Evolutionary conservation across 1,140 invertebrate genomes (phyloP).

Genomic region (Anastrepha ludens): DNA sequence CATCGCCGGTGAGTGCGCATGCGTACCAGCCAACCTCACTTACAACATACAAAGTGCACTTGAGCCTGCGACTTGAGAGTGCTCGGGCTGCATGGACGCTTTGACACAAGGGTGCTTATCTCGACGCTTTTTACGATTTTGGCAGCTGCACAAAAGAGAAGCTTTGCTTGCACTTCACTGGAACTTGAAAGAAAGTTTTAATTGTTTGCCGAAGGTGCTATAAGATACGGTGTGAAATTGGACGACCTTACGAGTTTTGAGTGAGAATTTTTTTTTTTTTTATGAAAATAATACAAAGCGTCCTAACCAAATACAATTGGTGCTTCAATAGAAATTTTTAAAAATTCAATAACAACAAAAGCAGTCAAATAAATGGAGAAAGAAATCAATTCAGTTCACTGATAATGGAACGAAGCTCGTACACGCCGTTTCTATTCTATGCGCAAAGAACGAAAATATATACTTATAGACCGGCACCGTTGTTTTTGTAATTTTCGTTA

Average conservation of each 20-base stretch:
- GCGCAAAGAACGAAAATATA: too few relatives aligned
- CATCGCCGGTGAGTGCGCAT: background rate
- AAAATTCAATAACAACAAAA: background rate
- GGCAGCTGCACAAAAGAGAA: background rate
- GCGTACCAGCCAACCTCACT: background rate
- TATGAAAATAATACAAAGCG: too few relatives aligned
- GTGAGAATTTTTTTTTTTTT: background rate
- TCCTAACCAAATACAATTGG: too few relatives aligned
- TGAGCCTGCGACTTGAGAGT: background rate
- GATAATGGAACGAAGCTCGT: too few relatives aligned
- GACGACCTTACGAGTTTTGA: background rate
- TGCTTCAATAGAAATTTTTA: background rate
- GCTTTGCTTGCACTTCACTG: background rate
- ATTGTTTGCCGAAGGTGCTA: slow-evolving; percentile 10
- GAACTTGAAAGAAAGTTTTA: slow-evolving; percentile 11
- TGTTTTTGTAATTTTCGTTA: too few relatives aligned
- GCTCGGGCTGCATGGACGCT: background rate
- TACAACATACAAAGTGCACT: slow-evolving; percentile 6
- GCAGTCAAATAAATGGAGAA: too few relatives aligned
- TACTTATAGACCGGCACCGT: too few relatives aligned
- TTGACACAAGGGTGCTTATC: background rate
- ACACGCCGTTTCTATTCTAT: too few relatives aligned
- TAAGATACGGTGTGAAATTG: background rate
- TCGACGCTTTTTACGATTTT: background rate
- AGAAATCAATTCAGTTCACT: too few relatives aligned